These are phyloP conservation scores for Catharus minimus DNA, from an alignment of 2,113 vertebrate species.

Conservation along the genomic window DNA sequence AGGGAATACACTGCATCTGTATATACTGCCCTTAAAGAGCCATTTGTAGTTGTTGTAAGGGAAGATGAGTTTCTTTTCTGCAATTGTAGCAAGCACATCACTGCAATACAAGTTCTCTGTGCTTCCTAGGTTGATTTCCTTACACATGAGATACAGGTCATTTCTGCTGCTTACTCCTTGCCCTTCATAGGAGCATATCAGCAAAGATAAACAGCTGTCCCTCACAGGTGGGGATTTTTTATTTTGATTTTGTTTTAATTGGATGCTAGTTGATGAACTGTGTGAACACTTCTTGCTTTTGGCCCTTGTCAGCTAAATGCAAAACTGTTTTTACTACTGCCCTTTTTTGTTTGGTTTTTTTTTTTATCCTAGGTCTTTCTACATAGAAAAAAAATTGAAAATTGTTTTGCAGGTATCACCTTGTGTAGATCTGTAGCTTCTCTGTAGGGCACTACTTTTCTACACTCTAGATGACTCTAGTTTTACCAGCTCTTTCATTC, in stretches of 20 bases:
- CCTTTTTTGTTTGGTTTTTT: background rate
- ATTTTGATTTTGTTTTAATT: background rate
- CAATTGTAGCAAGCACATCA: background rate
- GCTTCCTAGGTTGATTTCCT: background rate
- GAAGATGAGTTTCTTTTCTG: background rate
- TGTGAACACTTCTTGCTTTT: background rate
- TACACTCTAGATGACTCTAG: background rate
- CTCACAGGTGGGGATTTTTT: background rate
- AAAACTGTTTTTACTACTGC: background rate
- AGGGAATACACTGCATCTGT: background rate
- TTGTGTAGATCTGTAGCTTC: background rate
- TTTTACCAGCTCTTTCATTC: background rate
- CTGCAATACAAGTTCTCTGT: background rate
- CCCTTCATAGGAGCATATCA: background rate
- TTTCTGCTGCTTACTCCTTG: background rate
- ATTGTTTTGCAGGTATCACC: background rate
- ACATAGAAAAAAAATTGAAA: background rate
- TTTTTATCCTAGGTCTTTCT: background rate
- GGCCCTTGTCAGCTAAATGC: background rate
- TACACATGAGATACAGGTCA: rapidly evolving
- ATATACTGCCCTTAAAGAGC: background rate
- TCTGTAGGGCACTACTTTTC: background rate
- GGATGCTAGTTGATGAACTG: background rate
- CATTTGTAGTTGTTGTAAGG: background rate
- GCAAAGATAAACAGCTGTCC: background rate